Conservation (phyloP, 1,140 invertebrate species). For the Micrasema longulum region DNA sequence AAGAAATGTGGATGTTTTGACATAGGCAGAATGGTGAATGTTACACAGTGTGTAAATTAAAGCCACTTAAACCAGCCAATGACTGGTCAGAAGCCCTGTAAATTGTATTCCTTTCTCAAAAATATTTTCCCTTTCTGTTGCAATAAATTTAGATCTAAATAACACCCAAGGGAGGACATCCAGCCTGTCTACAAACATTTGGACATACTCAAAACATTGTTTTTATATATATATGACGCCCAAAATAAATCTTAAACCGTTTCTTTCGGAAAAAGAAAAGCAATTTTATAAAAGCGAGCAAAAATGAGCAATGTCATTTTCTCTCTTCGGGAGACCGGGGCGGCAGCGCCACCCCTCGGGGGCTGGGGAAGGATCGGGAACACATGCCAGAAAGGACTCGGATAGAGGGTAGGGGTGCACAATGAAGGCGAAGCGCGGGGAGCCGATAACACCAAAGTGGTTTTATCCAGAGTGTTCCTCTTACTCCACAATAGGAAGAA, state of each 20-base stretch:
- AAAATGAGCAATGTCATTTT: constrained; percentile 27
- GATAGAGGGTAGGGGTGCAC: not conserved
- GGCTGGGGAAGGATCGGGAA: not conserved
- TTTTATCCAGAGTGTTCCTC: constrained; percentile 28
- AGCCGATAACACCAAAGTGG: constrained; percentile 27
- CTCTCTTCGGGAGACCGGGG: not conserved
- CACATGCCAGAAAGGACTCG: not conserved
- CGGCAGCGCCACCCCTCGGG: not conserved
- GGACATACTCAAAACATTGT: too few relatives aligned
- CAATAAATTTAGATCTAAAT: too few relatives aligned
- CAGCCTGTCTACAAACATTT: too few relatives aligned
- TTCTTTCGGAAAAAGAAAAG: constrained; percentile 10
- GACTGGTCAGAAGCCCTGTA: too few relatives aligned
- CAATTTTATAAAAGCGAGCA: not conserved
- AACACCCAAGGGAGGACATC: not conserved
- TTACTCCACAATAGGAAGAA: constrained; percentile 8
- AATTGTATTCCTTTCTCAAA: too few relatives aligned
- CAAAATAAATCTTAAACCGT: constrained; percentile 11
- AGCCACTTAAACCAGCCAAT: too few relatives aligned
- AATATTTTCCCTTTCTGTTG: too few relatives aligned
- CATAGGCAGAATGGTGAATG: too few relatives aligned
- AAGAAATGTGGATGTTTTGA: too few relatives aligned
- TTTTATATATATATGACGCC: not conserved
- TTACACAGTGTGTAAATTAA: too few relatives aligned
- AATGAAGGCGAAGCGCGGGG: constrained; percentile 20